Conservation (phyloP, 2,113 vertebrate genomes). For the Nesoenas mayeri region DNA sequence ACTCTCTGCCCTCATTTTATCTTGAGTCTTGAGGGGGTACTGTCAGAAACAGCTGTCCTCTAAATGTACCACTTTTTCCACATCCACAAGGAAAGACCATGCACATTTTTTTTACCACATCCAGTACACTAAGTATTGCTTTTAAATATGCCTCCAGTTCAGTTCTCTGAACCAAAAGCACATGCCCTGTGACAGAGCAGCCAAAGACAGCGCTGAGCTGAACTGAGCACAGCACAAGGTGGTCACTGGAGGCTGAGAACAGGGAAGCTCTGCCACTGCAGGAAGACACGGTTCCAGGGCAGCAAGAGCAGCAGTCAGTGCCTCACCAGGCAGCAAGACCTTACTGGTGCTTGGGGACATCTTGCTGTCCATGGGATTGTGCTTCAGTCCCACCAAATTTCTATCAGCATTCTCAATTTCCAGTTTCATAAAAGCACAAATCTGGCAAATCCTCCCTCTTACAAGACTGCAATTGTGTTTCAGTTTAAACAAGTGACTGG, state of each 20-base stretch:
- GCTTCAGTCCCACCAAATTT: neutral
- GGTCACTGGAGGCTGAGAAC: neutral
- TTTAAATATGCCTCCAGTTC: neutral
- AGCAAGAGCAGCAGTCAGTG: neutral
- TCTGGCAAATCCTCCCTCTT: neutral
- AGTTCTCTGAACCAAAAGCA: neutral
- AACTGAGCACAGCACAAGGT: neutral
- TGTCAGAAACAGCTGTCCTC: neutral
- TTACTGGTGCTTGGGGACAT: neutral
- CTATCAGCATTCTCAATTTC: neutral
- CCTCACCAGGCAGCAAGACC: neutral
- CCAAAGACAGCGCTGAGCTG: neutral
- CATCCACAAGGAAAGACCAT: neutral
- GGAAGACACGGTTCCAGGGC: neutral
- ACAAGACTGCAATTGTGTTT: neutral
- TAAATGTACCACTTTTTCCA: accelerated
- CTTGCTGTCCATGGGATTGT: neutral
- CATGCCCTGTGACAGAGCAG: neutral
- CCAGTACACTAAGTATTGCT: neutral
- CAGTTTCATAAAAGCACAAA: neutral
- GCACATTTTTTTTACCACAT: neutral
- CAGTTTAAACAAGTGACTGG: neutral
- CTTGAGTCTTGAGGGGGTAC: neutral
- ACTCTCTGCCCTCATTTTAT: neutral
- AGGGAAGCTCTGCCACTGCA: neutral